Percentiles rank a stretch among this genome's conserved stretches.
Conservation (phyloP, 2,113 vertebrate species). For the Leptobrachium ailaonicum region DNA sequence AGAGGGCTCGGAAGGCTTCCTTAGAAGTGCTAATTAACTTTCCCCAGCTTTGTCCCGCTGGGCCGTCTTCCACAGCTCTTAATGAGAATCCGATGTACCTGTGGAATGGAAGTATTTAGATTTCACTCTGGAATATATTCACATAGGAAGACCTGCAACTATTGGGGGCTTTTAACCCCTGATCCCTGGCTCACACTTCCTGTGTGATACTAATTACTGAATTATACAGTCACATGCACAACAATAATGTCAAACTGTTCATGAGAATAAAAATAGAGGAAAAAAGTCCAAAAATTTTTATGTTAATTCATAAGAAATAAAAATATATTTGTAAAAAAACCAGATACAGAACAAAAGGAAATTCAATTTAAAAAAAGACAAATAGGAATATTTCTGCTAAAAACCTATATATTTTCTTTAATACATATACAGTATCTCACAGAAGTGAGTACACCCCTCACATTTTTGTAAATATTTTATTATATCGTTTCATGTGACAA, state of each 20-base stretch:
- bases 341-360: too few species aligned
- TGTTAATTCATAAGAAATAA: too few species aligned
- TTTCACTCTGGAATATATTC: slow-evolving; percentile 41
- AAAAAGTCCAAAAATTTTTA: too few species aligned
- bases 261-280: background rate
- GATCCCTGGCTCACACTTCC: background rate
- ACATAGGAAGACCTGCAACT: slow-evolving; percentile 19
- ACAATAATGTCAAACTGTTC: background rate
- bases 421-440: too few species aligned
- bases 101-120: slow-evolving; percentile 38
- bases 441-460: too few species aligned
- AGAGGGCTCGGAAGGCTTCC: slow-evolving; percentile 22
- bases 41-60: slow-evolving; percentile 39
- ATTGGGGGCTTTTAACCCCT: slow-evolving; percentile 24
- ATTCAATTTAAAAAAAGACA: too few species aligned
- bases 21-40: slow-evolving; percentile 49
- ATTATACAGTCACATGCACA: background rate
- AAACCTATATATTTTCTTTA: too few species aligned
- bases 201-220: background rate
- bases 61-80: slow-evolving; percentile 27
- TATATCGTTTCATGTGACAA: too few species aligned
- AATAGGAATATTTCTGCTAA: too few species aligned
- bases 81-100: slow-evolving; percentile 48
- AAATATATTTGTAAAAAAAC: too few species aligned
- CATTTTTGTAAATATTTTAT: too few species aligned